Base-by-base conservation (phyloP, 2,113 vertebrate species). In the Progne subis region DNA sequence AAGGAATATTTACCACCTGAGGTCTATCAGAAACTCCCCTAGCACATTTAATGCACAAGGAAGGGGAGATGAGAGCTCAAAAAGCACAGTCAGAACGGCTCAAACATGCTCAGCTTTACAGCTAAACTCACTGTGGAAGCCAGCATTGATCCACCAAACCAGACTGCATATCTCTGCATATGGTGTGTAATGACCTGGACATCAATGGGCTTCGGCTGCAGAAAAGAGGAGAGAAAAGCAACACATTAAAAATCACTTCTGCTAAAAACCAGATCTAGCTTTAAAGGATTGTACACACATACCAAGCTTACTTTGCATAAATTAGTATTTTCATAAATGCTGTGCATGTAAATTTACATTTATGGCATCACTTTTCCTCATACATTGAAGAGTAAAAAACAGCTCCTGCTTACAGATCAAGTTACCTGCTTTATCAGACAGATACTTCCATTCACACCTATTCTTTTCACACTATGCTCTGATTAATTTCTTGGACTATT, bases 101-200 rank as follows among this genome's bases (percentile, higher is more conserved):
- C 13, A 78, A 39, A 43, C 47, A 29, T 1, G 8, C 43, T 56
- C 80, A 78, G 67, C 41, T 87, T 74, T 83, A 31, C 6, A 50
- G 24, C 41, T 23, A 57, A 64, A 99, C 99, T 99, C 96, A 99
- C 99, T 90, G 99, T 99, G 87, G 99, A 99, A 84, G 99, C 99
- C 96, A 99, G 94, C 99, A 99, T 99, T n/a, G 99, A 99, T 94
- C 99, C 99, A 96, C 99, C 99, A 92, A 99, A 99, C 99, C 99
- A 99, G 95, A 99, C 99, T 9, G 99, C 99, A 0, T 99, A 99
- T 98, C 99, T 98, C 94, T 99, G 99, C 99, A 99, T 99, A 93
- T 99, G 99, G 96, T 99, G 99, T 46, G 99, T 99, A 84, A 99
- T 98, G 71, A 99, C 99, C 93, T 99, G 99, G 52, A 99, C 99